Percentiles rank a stretch among this genome's conserved stretches.
phyloP scores from a whole-genome alignment of 2,113 vertebrate genomes.

The Phrynocephalus versicolor region DNA sequence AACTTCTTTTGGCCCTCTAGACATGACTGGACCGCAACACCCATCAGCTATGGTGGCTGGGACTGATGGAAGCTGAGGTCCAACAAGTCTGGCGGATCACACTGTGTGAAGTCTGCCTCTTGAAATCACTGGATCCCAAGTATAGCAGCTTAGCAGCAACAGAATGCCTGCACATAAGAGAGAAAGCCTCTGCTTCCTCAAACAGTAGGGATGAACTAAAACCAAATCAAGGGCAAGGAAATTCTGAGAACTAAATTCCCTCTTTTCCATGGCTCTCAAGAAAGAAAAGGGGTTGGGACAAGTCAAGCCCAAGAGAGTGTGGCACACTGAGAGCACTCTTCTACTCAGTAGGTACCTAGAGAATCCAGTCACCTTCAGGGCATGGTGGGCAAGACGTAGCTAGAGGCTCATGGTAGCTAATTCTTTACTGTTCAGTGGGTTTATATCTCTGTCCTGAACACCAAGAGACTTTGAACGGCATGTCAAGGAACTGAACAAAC shows the following conservation, averaged over 20 bases:
- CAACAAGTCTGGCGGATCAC: no score
- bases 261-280: not conserved
- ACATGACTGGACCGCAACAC: no score
- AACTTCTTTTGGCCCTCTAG: no score
- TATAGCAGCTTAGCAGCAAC: no score
- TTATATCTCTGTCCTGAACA: not conserved
- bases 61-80: no score
- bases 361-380: conserved; percentile 16
- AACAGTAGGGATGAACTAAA: not conserved
- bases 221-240: not conserved
- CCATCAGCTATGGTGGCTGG: no score
- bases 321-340: not conserved
- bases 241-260: not conserved
- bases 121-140: not conserved
- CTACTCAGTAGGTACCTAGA: not conserved
- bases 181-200: not conserved
- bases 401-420: not conserved
- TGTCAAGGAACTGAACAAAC: not conserved
- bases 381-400: not conserved
- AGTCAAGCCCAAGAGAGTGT: not conserved
- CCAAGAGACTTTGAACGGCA: not conserved
- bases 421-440: conserved; percentile 1
- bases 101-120: not conserved
- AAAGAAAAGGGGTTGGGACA: not conserved
- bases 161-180: no score